These are phyloP conservation scores for Lycorma delicatula DNA, from an alignment of 1,140 invertebrate species.

Conservation along the genomic window DNA sequence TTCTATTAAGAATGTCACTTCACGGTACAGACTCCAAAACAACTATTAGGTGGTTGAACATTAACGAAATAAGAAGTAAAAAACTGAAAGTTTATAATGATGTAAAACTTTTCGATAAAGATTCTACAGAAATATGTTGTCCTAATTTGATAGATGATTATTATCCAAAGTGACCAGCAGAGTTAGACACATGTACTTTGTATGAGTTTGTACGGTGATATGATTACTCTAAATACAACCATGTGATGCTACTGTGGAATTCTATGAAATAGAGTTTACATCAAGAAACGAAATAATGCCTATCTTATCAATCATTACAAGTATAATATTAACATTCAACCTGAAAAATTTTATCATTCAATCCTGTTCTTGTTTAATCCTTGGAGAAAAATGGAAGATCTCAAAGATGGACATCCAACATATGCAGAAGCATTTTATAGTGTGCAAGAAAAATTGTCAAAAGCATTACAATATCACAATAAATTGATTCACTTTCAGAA, in stretches of 20 bases:
- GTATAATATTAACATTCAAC: slow-evolving; percentile 24
- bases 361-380: slow-evolving; percentile 30
- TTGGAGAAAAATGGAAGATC: slow-evolving; percentile 27
- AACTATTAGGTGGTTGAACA: slow-evolving; percentile 28
- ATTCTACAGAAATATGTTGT: slow-evolving; percentile 30
- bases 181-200: slow-evolving; percentile 28
- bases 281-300: slow-evolving; percentile 25
- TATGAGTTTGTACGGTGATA: too few species aligned
- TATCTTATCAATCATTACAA: slow-evolving; percentile 31
- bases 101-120: slow-evolving; percentile 23
- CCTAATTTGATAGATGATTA: slow-evolving; percentile 25
- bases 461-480: slow-evolving; percentile 18
- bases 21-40: slow-evolving; percentile 26
- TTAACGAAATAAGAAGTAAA: slow-evolving; percentile 21
- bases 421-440: slow-evolving; percentile 27
- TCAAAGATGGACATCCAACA: slow-evolving; percentile 19
- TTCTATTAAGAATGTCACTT: slow-evolving; percentile 20
- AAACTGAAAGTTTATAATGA: slow-evolving; percentile 22
- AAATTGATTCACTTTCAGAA: not conserved
- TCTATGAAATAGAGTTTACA: slow-evolving; percentile 26
- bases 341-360: slow-evolving; percentile 29
- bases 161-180: slow-evolving; percentile 26
- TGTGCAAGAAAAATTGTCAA: slow-evolving; percentile 12
- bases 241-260: too few species aligned
- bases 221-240: too few species aligned